phyloP scores from a whole-genome alignment of 2,113 vertebrate genomes.

The Pithys albifrons region DNA sequence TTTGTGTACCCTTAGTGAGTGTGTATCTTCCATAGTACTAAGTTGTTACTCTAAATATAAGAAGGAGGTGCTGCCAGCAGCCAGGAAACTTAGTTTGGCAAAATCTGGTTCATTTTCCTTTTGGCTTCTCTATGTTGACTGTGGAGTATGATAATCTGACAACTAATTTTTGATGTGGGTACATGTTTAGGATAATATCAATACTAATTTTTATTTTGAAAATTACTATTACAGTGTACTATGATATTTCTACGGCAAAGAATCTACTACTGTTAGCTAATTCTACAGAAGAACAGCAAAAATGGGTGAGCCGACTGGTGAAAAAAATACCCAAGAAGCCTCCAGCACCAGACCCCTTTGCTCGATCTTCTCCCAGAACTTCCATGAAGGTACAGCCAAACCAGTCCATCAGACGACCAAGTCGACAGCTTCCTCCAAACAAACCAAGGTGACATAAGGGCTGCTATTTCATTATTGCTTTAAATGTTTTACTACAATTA shows the following conservation, averaged over 20 bases:
- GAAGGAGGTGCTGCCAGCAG: neutral
- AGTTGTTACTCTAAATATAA: neutral
- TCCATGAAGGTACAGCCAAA: constrained; percentile 95
- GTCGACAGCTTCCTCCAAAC: constrained; percentile 91
- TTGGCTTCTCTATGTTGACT: neutral
- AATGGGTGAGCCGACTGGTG: constrained; percentile 95
- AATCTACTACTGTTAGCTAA: constrained; percentile 92
- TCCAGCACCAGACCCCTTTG: constrained; percentile 87
- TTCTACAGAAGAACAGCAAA: constrained; percentile 97
- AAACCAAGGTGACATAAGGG: constrained; percentile 90
- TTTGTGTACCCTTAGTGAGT: no score
- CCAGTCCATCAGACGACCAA: constrained; percentile 92
- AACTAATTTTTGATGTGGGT: neutral
- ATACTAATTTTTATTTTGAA: neutral
- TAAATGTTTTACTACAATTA: neutral
- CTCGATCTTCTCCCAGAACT: constrained; percentile 92
- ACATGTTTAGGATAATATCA: neutral
- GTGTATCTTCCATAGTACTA: neutral
- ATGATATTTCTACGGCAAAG: constrained; percentile 96
- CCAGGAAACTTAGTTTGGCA: neutral
- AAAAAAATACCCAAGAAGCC: constrained; percentile 99
- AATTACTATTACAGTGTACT: constrained; percentile 84
- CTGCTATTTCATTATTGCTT: neutral
- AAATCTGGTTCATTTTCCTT: neutral
- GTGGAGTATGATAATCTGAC: neutral